phyloP scores from a whole-genome alignment of 2,888 invertebrate species.

The Serrognathus titanus region DNA sequence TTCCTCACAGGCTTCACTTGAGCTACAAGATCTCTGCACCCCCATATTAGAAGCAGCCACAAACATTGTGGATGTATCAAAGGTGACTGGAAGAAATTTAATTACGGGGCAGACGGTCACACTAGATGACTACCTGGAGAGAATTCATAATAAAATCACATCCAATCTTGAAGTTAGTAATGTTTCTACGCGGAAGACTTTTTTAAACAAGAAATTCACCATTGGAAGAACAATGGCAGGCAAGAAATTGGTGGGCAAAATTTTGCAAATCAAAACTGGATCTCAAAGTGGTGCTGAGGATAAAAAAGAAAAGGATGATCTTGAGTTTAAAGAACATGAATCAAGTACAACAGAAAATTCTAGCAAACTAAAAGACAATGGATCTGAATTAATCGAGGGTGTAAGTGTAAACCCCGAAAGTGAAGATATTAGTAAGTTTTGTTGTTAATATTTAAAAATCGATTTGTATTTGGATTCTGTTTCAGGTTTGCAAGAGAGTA shows the following conservation, averaged over 20 bases:
- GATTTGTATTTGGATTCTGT: too few species aligned
- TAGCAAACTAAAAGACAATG: too few species aligned
- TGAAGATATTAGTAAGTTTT: too few species aligned
- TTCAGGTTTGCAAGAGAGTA: neutral
- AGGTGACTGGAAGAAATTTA: slow-evolving; percentile 5
- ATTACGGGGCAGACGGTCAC: slow-evolving; percentile 9
- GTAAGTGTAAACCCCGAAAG: too few species aligned
- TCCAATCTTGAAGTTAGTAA: neutral
- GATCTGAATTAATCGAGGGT: too few species aligned
- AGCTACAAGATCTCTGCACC: neutral
- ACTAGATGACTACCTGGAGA: slow-evolving; percentile 9
- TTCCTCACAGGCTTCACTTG: neutral
- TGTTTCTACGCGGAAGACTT: neutral
- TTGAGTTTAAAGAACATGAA: neutral
- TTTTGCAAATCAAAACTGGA: slow-evolving; percentile 22
- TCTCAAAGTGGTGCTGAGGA: neutral
- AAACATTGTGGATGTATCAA: slow-evolving; percentile 2
- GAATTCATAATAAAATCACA: slow-evolving; percentile 6
- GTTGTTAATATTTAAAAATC: too few species aligned
- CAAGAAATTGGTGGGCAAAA: slow-evolving; percentile 26
- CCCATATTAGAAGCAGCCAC: neutral
- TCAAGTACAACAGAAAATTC: neutral
- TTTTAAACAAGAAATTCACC: slow-evolving; percentile 13
- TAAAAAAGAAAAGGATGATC: neutral
- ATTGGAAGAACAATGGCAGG: slow-evolving; percentile 24